Conservation (phyloP, 2,888 invertebrate genomes). For the Alviniconcha strummeri region DNA sequence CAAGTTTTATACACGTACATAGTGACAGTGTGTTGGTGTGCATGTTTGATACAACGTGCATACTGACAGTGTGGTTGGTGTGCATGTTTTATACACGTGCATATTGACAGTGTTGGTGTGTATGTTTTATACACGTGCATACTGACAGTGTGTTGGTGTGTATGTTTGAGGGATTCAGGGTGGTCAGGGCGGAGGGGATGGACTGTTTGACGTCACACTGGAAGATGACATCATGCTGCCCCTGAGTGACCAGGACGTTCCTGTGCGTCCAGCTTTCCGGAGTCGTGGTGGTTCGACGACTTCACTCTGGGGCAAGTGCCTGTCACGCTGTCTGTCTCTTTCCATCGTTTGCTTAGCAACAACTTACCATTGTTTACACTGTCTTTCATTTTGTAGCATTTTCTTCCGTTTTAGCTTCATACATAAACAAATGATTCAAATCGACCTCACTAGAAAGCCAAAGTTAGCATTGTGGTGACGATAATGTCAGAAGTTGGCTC, state of each 20-base stretch:
- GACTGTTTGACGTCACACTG: constrained; percentile 44
- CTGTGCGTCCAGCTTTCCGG: constrained; percentile 55
- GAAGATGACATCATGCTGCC: constrained; percentile 40
- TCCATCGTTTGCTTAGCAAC: neutral
- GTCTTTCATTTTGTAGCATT: too few relatives aligned
- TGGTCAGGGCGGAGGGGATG: constrained; percentile 5
- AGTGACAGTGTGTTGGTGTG: neutral
- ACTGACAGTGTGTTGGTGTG: constrained; percentile 30
- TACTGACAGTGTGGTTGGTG: constrained; percentile 15
- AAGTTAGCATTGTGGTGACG: too few relatives aligned
- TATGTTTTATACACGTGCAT: neutral
- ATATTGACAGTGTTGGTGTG: neutral
- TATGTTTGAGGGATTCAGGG: constrained; percentile 36
- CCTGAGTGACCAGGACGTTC: constrained; percentile 26
- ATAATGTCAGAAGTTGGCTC: too few relatives aligned
- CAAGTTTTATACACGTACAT: neutral
- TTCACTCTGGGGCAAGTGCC: constrained; percentile 43
- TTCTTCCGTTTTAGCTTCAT: too few relatives aligned
- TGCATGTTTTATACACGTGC: neutral
- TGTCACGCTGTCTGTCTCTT: neutral
- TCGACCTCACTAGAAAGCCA: too few relatives aligned
- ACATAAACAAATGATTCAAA: too few relatives aligned
- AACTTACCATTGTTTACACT: too few relatives aligned
- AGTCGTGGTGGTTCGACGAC: constrained; percentile 60
- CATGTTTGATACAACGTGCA: neutral